phyloP scores from a whole-genome alignment of 2,113 vertebrate species.

The Channa maculata region DNA sequence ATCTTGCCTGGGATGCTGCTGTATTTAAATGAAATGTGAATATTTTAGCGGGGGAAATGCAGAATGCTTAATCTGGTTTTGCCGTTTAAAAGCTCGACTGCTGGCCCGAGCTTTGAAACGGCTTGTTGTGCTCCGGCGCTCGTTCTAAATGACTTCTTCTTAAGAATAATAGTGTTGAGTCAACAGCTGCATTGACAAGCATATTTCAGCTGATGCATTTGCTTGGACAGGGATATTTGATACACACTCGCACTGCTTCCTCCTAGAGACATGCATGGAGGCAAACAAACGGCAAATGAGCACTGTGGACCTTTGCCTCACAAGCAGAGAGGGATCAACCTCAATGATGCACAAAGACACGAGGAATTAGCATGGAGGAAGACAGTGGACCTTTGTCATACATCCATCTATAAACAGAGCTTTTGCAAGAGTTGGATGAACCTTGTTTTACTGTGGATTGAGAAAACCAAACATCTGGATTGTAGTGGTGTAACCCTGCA shows the following conservation, averaged over 20 bases:
- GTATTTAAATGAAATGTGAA: constrained; percentile 85
- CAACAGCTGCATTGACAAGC: constrained; percentile 73
- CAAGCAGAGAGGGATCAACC: constrained; percentile 14
- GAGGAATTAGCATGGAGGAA: constrained; percentile 38
- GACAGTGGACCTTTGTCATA: constrained; percentile 36
- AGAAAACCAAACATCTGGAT: too few species aligned
- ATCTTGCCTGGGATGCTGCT: constrained; percentile 78
- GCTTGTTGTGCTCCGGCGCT: constrained; percentile 67
- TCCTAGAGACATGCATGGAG: constrained; percentile 3
- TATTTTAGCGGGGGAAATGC: constrained; percentile 81
- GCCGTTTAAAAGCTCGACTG: constrained; percentile 61
- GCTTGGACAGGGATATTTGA: constrained; percentile 60
- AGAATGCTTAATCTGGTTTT: constrained; percentile 75
- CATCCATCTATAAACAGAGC: constrained; percentile 4
- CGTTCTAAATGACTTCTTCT: constrained; percentile 63
- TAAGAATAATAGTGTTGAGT: constrained; percentile 72
- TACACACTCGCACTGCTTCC: constrained; percentile 39
- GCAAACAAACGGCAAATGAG: constrained; percentile 61
- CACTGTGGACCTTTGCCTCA: constrained; percentile 70
- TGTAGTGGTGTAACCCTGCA: too few species aligned
- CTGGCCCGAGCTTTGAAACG: constrained; percentile 58
- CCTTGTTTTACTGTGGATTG: too few species aligned
- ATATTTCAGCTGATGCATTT: constrained; percentile 65
- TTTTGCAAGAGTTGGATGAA: too few species aligned
- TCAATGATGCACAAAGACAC: constrained; percentile 9